Percentiles rank a stretch among this genome's conserved stretches.
phyloP scores from a whole-genome alignment of 2,113 vertebrate genomes.

The Eulemur rufifrons region DNA sequence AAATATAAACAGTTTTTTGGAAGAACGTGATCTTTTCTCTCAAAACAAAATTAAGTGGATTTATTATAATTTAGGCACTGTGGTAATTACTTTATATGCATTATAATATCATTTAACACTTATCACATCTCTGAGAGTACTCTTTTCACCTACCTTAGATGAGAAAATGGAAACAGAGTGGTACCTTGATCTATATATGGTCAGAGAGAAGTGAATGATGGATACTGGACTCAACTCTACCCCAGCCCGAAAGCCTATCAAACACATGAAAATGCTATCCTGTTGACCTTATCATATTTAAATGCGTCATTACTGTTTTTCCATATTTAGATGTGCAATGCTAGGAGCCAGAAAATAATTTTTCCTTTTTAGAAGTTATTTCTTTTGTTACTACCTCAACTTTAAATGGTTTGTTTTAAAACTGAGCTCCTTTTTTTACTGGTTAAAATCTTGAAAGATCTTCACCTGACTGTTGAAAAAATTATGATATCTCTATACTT shows the following conservation, averaged over 20 bases:
- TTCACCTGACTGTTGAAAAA: not conserved
- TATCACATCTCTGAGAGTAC: not conserved
- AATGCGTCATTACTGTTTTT: not conserved
- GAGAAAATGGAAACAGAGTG: not conserved
- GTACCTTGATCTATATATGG: not conserved
- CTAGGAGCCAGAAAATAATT: not conserved
- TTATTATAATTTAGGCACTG: not conserved
- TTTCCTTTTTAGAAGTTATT: not conserved
- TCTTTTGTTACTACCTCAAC: not conserved
- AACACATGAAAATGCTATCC: not conserved
- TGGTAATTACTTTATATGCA: not conserved
- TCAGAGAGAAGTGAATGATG: not conserved
- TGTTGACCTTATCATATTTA: not conserved
- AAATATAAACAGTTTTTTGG: not conserved
- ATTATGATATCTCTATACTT: not conserved
- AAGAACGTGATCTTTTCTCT: not conserved
- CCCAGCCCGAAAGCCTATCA: not conserved
- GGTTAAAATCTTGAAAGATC: not conserved
- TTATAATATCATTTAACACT: not conserved
- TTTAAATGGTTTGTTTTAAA: slow-evolving; percentile 42
- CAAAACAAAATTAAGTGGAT: not conserved
- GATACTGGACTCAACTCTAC: not conserved
- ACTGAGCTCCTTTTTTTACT: not conserved
- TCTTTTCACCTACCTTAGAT: not conserved
- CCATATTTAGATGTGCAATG: not conserved